phyloP scores from a whole-genome alignment of 2,113 vertebrate genomes.

The Engystomops pustulosus region DNA sequence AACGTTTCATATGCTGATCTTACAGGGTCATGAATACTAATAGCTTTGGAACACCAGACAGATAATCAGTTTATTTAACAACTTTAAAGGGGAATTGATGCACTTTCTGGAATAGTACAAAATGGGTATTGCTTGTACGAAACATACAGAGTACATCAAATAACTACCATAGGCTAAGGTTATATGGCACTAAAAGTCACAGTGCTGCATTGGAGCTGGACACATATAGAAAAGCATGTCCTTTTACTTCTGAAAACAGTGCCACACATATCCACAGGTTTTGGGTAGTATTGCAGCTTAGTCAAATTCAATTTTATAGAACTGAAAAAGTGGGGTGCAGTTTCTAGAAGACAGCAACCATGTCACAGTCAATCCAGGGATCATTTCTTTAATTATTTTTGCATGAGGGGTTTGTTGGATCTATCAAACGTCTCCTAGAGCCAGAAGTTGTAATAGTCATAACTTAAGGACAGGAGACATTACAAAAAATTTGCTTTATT shows the following conservation, averaged over 20 bases:
- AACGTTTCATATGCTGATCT: constrained; percentile 11
- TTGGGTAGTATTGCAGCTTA: background rate
- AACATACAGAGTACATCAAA: background rate
- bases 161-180: background rate
- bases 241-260: background rate
- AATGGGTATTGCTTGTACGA: background rate
- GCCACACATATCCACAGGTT: background rate
- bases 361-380: too few species aligned
- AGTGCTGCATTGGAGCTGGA: background rate
- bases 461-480: too few species aligned
- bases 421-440: too few species aligned
- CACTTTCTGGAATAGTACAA: background rate
- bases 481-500: too few species aligned
- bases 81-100: background rate
- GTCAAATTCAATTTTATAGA: too few species aligned
- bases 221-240: background rate
- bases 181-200: background rate
- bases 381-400: too few species aligned
- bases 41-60: background rate
- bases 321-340: too few species aligned
- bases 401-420: too few species aligned
- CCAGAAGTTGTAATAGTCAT: too few species aligned
- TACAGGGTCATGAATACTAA: constrained; percentile 11
- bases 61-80: background rate
- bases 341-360: too few species aligned